These are phyloP conservation scores for Epinephelus coioides DNA, from an alignment of 2,797 vertebrate genomes.

Conservation along the genomic window DNA sequence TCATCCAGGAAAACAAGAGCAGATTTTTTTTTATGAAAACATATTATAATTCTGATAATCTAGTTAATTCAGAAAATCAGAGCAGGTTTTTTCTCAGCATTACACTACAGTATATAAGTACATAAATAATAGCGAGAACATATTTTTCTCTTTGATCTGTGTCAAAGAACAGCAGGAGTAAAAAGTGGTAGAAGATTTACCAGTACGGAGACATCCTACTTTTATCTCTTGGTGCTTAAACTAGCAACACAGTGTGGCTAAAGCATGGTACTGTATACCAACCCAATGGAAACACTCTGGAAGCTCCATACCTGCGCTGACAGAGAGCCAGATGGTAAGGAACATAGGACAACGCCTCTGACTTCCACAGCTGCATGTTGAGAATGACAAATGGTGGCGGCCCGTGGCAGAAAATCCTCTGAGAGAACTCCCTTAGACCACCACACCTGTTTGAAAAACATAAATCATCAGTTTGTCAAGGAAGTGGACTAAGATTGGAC, in stretches of 20 bases:
- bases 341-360: conserved; percentile 92
- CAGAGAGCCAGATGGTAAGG: conserved; percentile 91
- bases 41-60: no score
- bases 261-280: neutral
- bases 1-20: no score
- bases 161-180: neutral
- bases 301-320: conserved; percentile 87
- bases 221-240: neutral
- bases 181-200: no score
- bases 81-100: no score
- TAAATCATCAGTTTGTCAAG: neutral
- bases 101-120: no score
- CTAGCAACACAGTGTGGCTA: neutral
- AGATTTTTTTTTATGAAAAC: no score
- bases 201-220: no score
- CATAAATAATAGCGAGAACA: neutral
- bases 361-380: conserved; percentile 95
- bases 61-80: no score
- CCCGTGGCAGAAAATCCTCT: conserved; percentile 90
- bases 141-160: neutral
- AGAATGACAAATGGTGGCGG: conserved; percentile 92
- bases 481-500: neutral
- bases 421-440: conserved; percentile 91
- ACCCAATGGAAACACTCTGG: neutral
- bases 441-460: conserved; percentile 78